Conservation (phyloP, 37 sponge, comb jelly and placozoan genomes). For the Trichoplax adhaerens region DNA sequence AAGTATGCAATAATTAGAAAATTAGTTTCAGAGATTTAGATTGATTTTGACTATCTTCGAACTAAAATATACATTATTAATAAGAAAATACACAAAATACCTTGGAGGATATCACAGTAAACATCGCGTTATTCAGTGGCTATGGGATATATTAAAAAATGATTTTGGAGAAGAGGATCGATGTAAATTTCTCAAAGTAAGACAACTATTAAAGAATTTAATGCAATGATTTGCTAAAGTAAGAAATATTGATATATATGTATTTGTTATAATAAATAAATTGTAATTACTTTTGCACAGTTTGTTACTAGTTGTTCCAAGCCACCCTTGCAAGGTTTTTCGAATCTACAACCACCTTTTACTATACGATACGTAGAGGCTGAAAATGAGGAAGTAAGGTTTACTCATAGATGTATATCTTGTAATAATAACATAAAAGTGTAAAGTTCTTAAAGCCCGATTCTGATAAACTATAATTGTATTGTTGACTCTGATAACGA, state of each 20-base stretch:
- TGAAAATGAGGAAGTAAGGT: conserved; percentile 44
- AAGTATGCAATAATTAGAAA: conserved; percentile 27
- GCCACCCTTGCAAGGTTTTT: conserved; percentile 88
- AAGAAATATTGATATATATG: background rate
- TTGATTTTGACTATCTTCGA: conserved; percentile 4
- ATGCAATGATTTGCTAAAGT: background rate
- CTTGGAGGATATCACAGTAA: conserved; percentile 81
- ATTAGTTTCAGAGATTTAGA: background rate
- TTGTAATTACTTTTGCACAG: conserved; percentile 15
- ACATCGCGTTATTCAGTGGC: conserved; percentile 81
- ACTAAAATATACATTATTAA: background rate
- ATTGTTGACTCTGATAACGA: background rate
- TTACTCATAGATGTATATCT: background rate
- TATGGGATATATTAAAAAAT: conserved; percentile 86
- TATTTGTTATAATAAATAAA: background rate
- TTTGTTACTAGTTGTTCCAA: conserved; percentile 97
- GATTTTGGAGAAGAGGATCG: conserved; percentile 67
- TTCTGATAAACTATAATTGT: conserved; percentile 11
- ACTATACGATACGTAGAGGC: conserved; percentile 71
- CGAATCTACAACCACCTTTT: conserved; percentile 71
- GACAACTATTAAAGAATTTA: background rate
- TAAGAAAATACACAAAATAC: conserved; percentile 59
- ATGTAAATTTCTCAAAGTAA: conserved; percentile 64
- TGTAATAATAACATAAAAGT: conserved; percentile 2
- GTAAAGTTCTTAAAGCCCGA: conserved; percentile 16